Percentiles rank a stretch among this genome's conserved stretches.
Conservation (phyloP, 2,888 invertebrate species). For the Merodon equestris region DNA sequence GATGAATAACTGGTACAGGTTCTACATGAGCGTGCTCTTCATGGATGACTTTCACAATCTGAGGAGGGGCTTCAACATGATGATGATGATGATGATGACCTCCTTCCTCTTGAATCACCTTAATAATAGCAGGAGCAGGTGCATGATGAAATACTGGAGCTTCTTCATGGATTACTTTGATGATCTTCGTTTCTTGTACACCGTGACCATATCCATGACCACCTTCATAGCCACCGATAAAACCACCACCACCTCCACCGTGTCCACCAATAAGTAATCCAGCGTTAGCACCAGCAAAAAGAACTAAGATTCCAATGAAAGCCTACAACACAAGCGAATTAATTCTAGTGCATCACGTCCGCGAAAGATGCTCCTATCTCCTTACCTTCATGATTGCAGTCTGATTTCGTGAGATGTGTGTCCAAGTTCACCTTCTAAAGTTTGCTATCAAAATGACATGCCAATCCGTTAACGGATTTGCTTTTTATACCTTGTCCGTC, state of each 20-base stretch:
- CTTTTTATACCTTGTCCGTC: slow-evolving; percentile 35
- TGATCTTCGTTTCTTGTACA: not conserved
- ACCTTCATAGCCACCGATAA: not conserved
- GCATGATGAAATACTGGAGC: slow-evolving; percentile 30
- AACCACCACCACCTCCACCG: not conserved
- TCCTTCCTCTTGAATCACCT: slow-evolving; percentile 42
- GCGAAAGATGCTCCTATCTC: no score
- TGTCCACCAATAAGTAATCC: slow-evolving; percentile 31
- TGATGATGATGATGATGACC: slow-evolving; percentile 41
- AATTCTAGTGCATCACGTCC: not conserved
- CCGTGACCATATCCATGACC: slow-evolving; percentile 9
- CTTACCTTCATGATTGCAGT: slow-evolving; percentile 58
- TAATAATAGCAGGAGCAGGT: slow-evolving; percentile 27
- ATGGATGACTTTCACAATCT: slow-evolving; percentile 41
- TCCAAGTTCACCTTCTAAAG: slow-evolving; percentile 23
- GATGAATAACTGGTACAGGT: slow-evolving; percentile 19
- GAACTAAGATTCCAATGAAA: slow-evolving; percentile 49
- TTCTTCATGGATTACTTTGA: slow-evolving; percentile 41
- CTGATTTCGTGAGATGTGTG: slow-evolving; percentile 22
- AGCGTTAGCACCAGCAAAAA: slow-evolving; percentile 54
- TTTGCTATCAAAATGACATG: slow-evolving; percentile 38
- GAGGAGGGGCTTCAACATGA: slow-evolving; percentile 43
- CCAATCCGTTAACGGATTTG: slow-evolving; percentile 1
- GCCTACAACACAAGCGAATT: slow-evolving; percentile 24
- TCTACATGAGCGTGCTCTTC: slow-evolving; percentile 17